Conservation (phyloP, 2,797 vertebrate genomes). For the Zalophus californianus region DNA sequence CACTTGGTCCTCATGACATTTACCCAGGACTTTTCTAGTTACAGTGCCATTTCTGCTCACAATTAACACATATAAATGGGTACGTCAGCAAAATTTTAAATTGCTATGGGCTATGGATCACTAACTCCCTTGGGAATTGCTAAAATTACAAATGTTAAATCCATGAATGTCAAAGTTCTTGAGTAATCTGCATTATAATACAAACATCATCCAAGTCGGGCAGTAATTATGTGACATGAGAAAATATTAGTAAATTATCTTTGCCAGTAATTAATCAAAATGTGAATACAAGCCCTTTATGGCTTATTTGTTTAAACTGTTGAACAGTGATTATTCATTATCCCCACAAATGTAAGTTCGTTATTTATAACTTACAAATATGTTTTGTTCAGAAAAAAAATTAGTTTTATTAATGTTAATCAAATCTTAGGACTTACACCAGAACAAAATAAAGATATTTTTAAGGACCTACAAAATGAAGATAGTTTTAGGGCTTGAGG, state of each 20-base stretch:
- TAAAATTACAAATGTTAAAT: slow-evolving; percentile 45
- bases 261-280: slow-evolving; percentile 41
- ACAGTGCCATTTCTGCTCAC: not conserved
- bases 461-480: not conserved
- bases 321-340: not conserved
- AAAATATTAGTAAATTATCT: not conserved
- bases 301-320: not conserved
- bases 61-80: slow-evolving; percentile 36
- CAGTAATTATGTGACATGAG: not conserved
- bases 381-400: slow-evolving; percentile 12
- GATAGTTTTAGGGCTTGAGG: not conserved
- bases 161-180: not conserved
- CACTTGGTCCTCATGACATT: not conserved
- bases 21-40: not conserved
- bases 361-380: not conserved
- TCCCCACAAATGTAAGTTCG: not conserved
- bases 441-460: slow-evolving; percentile 35
- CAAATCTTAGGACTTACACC: not conserved
- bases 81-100: slow-evolving; percentile 53
- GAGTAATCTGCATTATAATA: slow-evolving; percentile 3
- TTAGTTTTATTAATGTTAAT: not conserved
- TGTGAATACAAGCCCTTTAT: not conserved
- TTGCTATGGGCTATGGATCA: not conserved
- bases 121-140: not conserved
- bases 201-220: not conserved